Percentiles rank a stretch among this genome's conserved stretches.
Conservation (phyloP, 2,113 vertebrate genomes). For the Protomyctophum bolini region DNA sequence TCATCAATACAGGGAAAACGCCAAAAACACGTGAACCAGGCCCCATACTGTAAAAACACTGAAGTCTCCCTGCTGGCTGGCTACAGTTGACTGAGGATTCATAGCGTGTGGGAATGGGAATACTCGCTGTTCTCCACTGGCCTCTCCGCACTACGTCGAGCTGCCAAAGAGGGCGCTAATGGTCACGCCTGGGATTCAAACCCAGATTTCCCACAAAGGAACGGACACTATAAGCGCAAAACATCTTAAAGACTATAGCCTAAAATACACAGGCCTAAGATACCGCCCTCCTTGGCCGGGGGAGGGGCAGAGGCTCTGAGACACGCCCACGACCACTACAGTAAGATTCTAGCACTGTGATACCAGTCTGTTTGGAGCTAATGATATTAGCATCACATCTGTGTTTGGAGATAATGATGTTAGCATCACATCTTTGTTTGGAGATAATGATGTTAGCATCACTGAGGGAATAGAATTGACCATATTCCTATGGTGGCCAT, state of each 20-base stretch:
- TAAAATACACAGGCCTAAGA: no score
- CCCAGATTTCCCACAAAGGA: no score
- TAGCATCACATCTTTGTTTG: neutral
- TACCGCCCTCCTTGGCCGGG: no score
- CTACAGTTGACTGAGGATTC: slow-evolving; percentile 11
- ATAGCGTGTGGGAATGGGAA: no score
- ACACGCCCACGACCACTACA: no score
- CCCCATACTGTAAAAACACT: neutral
- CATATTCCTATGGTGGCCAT: no score
- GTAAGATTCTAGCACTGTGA: slow-evolving; percentile 72
- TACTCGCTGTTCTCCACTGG: no score
- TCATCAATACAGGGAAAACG: neutral
- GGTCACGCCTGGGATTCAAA: no score
- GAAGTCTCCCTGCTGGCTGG: neutral
- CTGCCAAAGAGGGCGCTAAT: slow-evolving; percentile 44
- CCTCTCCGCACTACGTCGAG: slow-evolving; percentile 3
- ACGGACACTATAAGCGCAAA: no score
- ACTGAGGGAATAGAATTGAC: neutral
- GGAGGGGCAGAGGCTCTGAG: no score
- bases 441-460: slow-evolving; percentile 37
- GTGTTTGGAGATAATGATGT: no score
- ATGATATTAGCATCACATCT: slow-evolving; percentile 20
- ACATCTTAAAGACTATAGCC: no score
- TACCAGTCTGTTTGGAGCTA: slow-evolving; percentile 30
- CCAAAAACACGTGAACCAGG: neutral